Base-by-base conservation (phyloP, 2,113 vertebrate genomes). In the Nycticryphes semicollaris region DNA sequence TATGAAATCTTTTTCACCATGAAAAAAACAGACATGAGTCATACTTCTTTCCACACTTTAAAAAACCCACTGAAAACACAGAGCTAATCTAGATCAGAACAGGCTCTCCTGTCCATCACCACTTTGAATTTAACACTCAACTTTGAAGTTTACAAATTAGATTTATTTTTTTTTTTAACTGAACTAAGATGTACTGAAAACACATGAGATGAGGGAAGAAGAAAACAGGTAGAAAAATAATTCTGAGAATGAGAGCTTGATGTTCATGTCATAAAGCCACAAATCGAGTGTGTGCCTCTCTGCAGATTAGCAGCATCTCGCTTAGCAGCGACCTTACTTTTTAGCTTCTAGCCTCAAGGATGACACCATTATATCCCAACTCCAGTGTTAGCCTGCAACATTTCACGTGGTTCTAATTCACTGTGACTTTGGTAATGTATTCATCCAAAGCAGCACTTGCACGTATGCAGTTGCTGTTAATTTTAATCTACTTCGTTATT, bases 401-500 rank as follows among this genome's bases (percentile, higher is more conserved):
- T 53, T 81, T 82, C 15, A 23, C 3, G 0, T 28, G 92, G 25
- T 53, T 94, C 60, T 39, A 77, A 78, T 45, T 91, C 89, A 33
- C 91, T 81, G 75, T 85, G 77, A 76, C 53, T 97, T 35, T 74
- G 68, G 16, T 43, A 87, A 94, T 76, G 51, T 90, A 94, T 97
- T 96, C 84, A 92, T 50, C 45, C 17, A 3, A 87, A 50, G 70
- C 86, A 77, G 68, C 43, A 24, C 47, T 92, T 91, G 47, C 60
- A 91, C 54, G 72, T 68, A 83, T 9, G 66, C 94, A 72, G 53
- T 74, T 86, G 86, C 79, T 96, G 83, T 91, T 97, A 94, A 92
- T 96, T 98, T 97, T 94, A 67, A 68, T 93, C 94, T 93, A 24
- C 69, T 91, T 96, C 3, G 0, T 94, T 96, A 95, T 95, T 96